A percentile compares a stretch with the other conserved stretches of the same genome.
Evolutionary conservation across 2,888 invertebrate genomes (phyloP).

Genomic region (Drosophila tanythrix): DNA sequence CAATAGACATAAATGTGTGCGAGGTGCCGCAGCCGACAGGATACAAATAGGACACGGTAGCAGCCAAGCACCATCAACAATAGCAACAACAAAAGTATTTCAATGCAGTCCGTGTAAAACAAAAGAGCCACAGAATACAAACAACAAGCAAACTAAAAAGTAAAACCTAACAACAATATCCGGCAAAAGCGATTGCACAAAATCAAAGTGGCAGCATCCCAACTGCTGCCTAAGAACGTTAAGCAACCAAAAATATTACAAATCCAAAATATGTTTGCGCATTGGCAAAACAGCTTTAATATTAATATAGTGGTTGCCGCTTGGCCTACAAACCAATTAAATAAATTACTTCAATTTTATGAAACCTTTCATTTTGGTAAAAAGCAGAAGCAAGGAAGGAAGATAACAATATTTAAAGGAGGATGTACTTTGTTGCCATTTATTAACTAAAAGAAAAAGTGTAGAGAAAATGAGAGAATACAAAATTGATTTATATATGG

Average conservation of each 20-base stretch:
- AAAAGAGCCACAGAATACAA: slow-evolving; percentile 68
- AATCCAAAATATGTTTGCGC: slow-evolving; percentile 32
- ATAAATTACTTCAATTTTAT: not conserved
- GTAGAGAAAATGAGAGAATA: not conserved
- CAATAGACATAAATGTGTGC: slow-evolving; percentile 77
- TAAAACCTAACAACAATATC: slow-evolving; percentile 78
- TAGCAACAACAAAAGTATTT: slow-evolving; percentile 55
- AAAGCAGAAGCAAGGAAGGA: not conserved
- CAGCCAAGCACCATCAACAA: slow-evolving; percentile 47
- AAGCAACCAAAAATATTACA: slow-evolving; percentile 48
- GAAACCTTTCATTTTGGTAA: not conserved
- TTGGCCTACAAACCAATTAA: not conserved
- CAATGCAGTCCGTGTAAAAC: slow-evolving; percentile 71
- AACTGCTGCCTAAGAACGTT: slow-evolving; percentile 14
- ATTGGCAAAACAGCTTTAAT: slow-evolving; percentile 5
- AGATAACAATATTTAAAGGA: not conserved
- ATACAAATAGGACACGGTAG: slow-evolving; percentile 77
- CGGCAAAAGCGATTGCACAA: slow-evolving; percentile 78
- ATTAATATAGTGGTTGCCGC: not conserved
- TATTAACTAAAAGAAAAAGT: not conserved
- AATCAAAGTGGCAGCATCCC: slow-evolving; percentile 57
- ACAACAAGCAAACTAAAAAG: slow-evolving; percentile 71
- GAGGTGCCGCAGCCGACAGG: slow-evolving; percentile 67
- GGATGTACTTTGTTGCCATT: not conserved
- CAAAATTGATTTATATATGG: not conserved